A percentile compares a stretch with the other conserved stretches of the same genome.
Evolutionary conservation across 2,797 vertebrate genomes (phyloP).

Genomic region (Zalophus californianus): DNA sequence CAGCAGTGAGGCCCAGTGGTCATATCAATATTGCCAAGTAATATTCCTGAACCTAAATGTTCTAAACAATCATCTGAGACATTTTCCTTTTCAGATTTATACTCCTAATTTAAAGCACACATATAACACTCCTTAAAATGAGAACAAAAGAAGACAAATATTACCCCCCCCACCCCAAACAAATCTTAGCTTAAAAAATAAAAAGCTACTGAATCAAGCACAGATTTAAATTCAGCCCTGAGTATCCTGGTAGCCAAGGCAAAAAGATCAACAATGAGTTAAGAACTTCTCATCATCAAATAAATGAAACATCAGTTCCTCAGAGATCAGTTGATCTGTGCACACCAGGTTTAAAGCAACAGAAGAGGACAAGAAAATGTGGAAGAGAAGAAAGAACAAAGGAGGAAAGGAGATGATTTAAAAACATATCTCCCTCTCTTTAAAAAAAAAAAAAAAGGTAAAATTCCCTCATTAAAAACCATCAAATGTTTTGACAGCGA

Average conservation of each 20-base stretch:
- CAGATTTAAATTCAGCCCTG: background rate
- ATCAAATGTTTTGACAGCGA: conserved; percentile 26
- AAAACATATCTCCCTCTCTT: background rate
- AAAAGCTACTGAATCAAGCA: background rate
- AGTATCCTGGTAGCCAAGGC: background rate
- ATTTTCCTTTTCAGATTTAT: background rate
- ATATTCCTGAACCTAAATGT: background rate
- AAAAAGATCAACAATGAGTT: conserved; percentile 45
- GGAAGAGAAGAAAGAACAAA: background rate
- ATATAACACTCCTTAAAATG: conserved; percentile 4
- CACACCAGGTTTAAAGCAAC: conserved; percentile 9
- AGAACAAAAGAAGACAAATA: background rate
- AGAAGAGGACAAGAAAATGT: background rate
- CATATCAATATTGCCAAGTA: background rate
- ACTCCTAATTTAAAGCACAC: background rate
- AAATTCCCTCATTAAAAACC: conserved; percentile 10
- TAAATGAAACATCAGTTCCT: conserved; percentile 4
- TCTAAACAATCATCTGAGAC: background rate
- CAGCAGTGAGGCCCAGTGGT: background rate
- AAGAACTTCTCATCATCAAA: conserved; percentile 47
- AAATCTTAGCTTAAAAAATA: background rate
- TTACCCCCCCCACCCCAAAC: background rate
- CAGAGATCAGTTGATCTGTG: background rate
- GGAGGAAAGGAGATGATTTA: background rate
- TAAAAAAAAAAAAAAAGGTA: background rate